Evolutionary conservation across 2,113 vertebrate genomes (phyloP).

Genomic region (Naja naja): DNA sequence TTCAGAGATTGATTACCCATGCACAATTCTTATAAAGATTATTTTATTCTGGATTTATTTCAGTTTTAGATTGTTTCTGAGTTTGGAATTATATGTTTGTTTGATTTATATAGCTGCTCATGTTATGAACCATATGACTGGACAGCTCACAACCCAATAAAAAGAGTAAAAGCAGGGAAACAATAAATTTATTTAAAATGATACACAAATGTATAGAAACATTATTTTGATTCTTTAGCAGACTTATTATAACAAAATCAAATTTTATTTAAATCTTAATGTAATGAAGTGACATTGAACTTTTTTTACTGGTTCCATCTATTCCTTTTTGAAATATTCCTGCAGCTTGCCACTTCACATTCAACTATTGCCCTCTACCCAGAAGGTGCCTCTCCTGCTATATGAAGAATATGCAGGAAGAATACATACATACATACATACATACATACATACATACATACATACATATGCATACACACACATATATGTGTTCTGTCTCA

Average conservation of each 20-base stretch:
- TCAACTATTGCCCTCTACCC: background rate
- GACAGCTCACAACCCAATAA: background rate
- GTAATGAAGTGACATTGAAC: background rate
- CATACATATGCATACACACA: no score
- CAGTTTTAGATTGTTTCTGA: background rate
- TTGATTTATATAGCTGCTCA: background rate
- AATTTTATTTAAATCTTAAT: background rate
- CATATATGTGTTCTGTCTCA: no score
- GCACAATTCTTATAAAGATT: background rate
- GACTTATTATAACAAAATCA: background rate
- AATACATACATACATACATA: background rate
- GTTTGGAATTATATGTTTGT: background rate
- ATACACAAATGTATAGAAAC: background rate
- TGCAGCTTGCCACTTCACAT: background rate
- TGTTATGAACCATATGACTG: background rate
- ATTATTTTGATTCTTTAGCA: conserved; percentile 6
- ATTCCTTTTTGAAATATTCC: background rate
- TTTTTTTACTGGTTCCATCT: background rate
- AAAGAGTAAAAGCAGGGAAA: background rate
- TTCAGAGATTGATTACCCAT: background rate
- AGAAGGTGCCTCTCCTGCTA: background rate
- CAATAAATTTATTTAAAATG: background rate
- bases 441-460: background rate
- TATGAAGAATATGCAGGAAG: background rate
- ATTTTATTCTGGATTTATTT: background rate